Evolutionary conservation across 1,140 invertebrate species (phyloP).

Genomic region (Heliconius hewitsoni): DNA sequence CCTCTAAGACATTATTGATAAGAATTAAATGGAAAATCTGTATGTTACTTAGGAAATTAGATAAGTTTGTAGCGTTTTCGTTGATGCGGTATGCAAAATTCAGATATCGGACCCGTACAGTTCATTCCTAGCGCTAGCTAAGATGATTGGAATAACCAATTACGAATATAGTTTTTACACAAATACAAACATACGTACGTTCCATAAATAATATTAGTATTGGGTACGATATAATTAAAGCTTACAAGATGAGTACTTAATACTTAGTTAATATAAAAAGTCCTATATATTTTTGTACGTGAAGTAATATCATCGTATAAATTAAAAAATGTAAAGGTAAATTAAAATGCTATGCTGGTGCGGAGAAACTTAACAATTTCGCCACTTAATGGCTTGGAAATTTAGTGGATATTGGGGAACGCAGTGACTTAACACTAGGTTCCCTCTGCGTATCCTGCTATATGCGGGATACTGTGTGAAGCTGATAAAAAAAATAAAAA

Average conservation of each 20-base stretch:
- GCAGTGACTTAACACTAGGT: too few species aligned
- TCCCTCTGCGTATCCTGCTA: too few species aligned
- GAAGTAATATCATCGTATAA: neutral
- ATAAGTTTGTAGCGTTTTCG: slow-evolving; percentile 44
- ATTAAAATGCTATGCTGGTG: too few species aligned
- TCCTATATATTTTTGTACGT: neutral
- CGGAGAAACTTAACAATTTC: neutral
- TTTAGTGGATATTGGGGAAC: too few species aligned
- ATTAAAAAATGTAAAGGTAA: too few species aligned
- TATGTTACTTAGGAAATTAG: neutral
- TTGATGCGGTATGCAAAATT: slow-evolving; percentile 63
- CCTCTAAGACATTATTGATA: slow-evolving; percentile 31
- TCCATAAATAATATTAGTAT: neutral
- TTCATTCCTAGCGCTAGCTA: neutral
- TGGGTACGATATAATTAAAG: neutral
- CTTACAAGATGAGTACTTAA: neutral
- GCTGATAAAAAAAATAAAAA: too few species aligned
- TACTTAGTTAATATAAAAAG: neutral
- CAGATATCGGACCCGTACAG: slow-evolving; percentile 45
- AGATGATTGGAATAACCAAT: neutral
- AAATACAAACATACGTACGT: neutral
- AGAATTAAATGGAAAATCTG: neutral
- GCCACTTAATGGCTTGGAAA: neutral
- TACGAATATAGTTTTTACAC: neutral
- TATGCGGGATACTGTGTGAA: too few species aligned